Evolutionary conservation across 2,797 vertebrate species (phyloP).

Genomic region (Notamacropus eugenii): DNA sequence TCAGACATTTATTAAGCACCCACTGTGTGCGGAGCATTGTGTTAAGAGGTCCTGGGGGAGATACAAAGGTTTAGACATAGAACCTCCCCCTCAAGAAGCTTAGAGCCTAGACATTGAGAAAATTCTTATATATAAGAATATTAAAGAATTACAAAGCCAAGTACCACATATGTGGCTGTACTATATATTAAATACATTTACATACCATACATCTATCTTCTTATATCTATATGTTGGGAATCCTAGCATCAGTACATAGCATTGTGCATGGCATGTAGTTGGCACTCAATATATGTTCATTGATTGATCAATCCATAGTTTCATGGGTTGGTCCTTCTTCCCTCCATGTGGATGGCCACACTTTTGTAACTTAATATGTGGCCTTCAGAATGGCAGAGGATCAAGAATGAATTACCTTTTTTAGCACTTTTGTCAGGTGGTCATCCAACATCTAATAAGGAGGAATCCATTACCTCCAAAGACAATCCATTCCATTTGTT

Average conservation of each 20-base stretch:
- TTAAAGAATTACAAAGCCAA: neutral
- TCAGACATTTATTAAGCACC: neutral
- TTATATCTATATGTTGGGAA: neutral
- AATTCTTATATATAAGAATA: neutral
- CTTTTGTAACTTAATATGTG: neutral
- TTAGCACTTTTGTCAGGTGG: neutral
- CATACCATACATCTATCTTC: neutral
- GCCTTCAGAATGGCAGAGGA: neutral
- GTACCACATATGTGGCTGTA: neutral
- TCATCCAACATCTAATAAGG: neutral
- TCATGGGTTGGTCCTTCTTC: neutral
- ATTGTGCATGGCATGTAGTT: neutral
- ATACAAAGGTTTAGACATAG: neutral
- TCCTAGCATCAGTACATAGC: neutral
- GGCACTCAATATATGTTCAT: neutral
- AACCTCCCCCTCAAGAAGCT: neutral
- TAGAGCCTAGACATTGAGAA: neutral
- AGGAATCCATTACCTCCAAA: neutral
- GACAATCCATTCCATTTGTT: neutral
- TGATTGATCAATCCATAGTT: neutral
- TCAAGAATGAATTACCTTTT: neutral
- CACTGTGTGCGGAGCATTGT: neutral
- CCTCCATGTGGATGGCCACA: neutral
- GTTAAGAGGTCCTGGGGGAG: neutral
- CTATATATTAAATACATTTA: neutral